Evolutionary conservation across 1,140 invertebrate species (phyloP), one percentile per base, ranked within the genome.

Genomic region (Trichonephila inaurata): DNA sequence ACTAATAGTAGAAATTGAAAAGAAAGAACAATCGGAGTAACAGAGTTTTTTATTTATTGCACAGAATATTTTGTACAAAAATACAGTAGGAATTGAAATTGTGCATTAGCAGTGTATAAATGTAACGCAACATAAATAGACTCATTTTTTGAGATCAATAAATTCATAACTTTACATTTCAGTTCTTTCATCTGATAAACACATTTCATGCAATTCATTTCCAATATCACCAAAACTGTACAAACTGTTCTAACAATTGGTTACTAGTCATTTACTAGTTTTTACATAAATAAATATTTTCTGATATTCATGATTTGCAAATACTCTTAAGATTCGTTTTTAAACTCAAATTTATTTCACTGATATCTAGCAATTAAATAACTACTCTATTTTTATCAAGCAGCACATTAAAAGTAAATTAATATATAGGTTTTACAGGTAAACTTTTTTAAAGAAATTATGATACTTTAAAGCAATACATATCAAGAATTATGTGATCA

Each of bases 41-140:
- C 85, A 87, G 33, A 40, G 85, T 21, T 87, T 62, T 77, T 87
- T 87, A 87, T 87, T 87, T 64, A 87, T 87, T 61, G 85, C 85
- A 87, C 85, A 87, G 81, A 10, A 62, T 62, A 62, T 19, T 87
- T 87, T 64, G 24, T 62, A 87, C 85, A 87, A 62, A 51, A 58
- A 62, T 64, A 87, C 85, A 87, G 61, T 40, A 87, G 28, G 21
- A 87, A 28, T 72, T 72, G 69, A 40, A 87, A 64, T 62, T 28
- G 44, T 61, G 85, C 85, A 87, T 87, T 40, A 62, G n/a, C 28
- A 87, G 28, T 28, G 18, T n/a, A 33, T 64, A 33, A 87, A 87
- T 87, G 85, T 28, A 64, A 64, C 61, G 61, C 28, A 19, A 87
- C 85, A 87, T 87, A 87, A 87, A 87, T 87, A 87, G 8, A 72